Evolutionary conservation across 2,797 vertebrate genomes (phyloP).

Genomic region (Mus minutoides): DNA sequence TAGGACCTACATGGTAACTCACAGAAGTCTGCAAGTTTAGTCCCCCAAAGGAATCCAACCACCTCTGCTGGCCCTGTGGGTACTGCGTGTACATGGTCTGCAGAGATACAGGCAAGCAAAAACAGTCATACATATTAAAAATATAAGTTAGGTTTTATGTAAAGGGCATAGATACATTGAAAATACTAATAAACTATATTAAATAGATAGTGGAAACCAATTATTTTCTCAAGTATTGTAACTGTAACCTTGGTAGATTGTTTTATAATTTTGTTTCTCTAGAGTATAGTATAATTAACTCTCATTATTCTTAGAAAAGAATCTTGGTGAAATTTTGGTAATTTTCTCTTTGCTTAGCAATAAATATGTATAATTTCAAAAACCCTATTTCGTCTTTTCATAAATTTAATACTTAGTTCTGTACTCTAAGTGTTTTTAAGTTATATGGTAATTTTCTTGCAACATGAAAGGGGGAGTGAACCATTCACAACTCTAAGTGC

Average conservation of each 20-base stretch:
- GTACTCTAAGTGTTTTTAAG: constrained; percentile 81
- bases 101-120: background rate
- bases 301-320: constrained; percentile 80
- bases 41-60: background rate
- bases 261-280: constrained; percentile 70
- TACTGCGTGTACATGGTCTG: background rate
- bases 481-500: constrained; percentile 78
- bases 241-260: constrained; percentile 61
- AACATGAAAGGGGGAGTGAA: constrained; percentile 65
- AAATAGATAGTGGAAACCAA: constrained; percentile 61
- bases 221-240: constrained; percentile 70
- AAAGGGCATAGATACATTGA: background rate
- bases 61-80: background rate
- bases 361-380: constrained; percentile 81
- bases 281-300: constrained; percentile 72
- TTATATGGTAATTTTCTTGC: constrained; percentile 82
- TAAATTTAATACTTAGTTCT: constrained; percentile 84
- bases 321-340: constrained; percentile 81
- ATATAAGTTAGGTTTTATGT: constrained; percentile 39
- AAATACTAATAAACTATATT: constrained; percentile 52
- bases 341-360: constrained; percentile 79
- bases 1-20: background rate
- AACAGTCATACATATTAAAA: background rate
- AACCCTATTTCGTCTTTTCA: constrained; percentile 78
- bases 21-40: background rate